A percentile compares a stretch with the other conserved stretches of the same genome.
phyloP scores from a whole-genome alignment of 1,140 invertebrate genomes.

The Scaptodrosophila lebanonensis region DNA sequence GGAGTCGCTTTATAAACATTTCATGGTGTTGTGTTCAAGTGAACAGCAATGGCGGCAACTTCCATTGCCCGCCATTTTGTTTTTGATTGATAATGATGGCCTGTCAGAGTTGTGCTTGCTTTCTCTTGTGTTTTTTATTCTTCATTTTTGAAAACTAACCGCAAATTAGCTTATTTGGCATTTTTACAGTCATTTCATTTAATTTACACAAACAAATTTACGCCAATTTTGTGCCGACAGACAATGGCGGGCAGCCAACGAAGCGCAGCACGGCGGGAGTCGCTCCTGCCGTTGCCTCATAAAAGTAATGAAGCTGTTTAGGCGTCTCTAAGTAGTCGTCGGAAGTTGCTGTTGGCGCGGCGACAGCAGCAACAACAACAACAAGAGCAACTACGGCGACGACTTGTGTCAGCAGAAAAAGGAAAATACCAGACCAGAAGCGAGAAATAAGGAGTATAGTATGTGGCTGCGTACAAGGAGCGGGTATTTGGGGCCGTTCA shows the following conservation, averaged over 20 bases:
- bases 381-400: slow-evolving; percentile 11
- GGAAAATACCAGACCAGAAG: too few species aligned
- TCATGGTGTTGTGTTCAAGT: slow-evolving; percentile 23
- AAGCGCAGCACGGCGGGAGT: slow-evolving; percentile 24
- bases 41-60: too few species aligned
- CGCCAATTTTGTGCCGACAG: slow-evolving; percentile 49
- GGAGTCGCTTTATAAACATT: slow-evolving; percentile 19
- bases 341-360: slow-evolving; percentile 46
- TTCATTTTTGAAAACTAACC: slow-evolving; percentile 51
- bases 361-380: neutral
- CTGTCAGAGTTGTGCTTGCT: slow-evolving; percentile 17
- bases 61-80: slow-evolving; percentile 28
- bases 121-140: slow-evolving; percentile 4
- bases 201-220: slow-evolving; percentile 76
- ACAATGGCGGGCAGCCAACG: slow-evolving; percentile 64
- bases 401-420: slow-evolving; percentile 63
- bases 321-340: slow-evolving; percentile 74
- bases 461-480: too few species aligned
- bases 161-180: slow-evolving; percentile 75
- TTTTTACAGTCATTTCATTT: slow-evolving; percentile 75
- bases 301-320: slow-evolving; percentile 76
- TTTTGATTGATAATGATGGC: slow-evolving; percentile 44
- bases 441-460: too few species aligned
- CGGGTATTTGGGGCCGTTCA: too few species aligned
- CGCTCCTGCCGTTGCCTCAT: slow-evolving; percentile 62